Evolutionary conservation across 2,113 vertebrate species (phyloP), one percentile per base, ranked within the genome.

Genomic region (Rynchops niger): DNA sequence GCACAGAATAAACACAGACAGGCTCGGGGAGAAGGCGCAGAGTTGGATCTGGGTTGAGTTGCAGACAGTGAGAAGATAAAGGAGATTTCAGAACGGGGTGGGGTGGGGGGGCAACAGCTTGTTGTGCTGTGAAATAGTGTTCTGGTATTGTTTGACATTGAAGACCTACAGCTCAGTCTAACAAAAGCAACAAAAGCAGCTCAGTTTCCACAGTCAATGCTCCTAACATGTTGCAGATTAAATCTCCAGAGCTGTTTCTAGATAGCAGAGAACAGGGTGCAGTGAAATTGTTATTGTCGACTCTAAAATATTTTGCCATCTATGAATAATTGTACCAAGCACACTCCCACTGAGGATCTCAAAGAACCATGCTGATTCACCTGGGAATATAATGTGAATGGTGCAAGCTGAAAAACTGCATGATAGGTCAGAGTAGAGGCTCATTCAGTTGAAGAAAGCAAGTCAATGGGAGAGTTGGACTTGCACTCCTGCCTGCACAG

Each of bases 241-340:
- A 69, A 92, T 92, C 94, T 92, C 55, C 88, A 74, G 91, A 55
- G 59, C 63, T 66, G 43, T 70, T 93, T 93, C 58, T 81, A 90
- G 82, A 94, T 49, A 95, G 86, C 90, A 83, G 82, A 77, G 76
- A 85, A 34, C 25, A 62, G 52, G 49, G 67, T 93, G 88, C 67
- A 59, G 14, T 26, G 7, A 15, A 91, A 87, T 82, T 72, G 25
- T 61, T 58, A 77, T 83, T 29, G 0, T 71, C 6, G 29, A 47
- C 55, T 88, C 71, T 78, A 19, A 74, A 91, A 13, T 67, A 43
- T 67, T 92, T 86, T 92, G 83, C 80, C 72, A 78, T 62, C 83
- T 22, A 1, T 90, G 92, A 86, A n/a, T 90, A 92, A 92, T 69
- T 73, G 76, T 32, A 36, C 58, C 21, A 4, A 81, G 86, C 67